phyloP scores from a whole-genome alignment of 2,888 invertebrate species.

The Leptogaster cylindrica region DNA sequence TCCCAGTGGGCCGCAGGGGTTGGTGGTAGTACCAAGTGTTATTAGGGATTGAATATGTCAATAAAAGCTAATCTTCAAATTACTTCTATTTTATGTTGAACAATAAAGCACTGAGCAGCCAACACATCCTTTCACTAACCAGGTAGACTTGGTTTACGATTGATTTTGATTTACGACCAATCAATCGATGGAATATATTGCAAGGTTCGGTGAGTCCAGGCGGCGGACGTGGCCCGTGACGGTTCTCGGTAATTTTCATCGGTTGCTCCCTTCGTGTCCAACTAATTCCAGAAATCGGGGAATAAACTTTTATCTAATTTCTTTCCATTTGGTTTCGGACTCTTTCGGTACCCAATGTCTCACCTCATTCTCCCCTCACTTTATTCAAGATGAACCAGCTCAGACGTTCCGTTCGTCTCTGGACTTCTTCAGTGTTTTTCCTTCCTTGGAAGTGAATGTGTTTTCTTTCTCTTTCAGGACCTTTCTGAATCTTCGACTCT shows the following conservation, averaged over 20 bases:
- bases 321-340: slow-evolving; percentile 27
- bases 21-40: slow-evolving; percentile 43
- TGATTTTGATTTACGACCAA: slow-evolving; percentile 47
- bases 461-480: slow-evolving; percentile 24
- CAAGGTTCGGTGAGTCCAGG: background rate
- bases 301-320: slow-evolving; percentile 43
- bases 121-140: slow-evolving; percentile 2
- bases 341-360: slow-evolving; percentile 22
- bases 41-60: slow-evolving; percentile 49
- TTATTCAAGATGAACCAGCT: slow-evolving; percentile 31
- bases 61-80: slow-evolving; percentile 49
- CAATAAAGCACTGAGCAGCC: slow-evolving; percentile 43
- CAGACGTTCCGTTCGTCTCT: slow-evolving; percentile 15
- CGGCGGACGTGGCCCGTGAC: background rate
- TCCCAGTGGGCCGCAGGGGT: slow-evolving; percentile 43
- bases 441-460: background rate
- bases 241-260: slow-evolving; percentile 7
- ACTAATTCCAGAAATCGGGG: slow-evolving; percentile 39
- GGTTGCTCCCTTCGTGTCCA: slow-evolving; percentile 24
- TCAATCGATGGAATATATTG: slow-evolving; percentile 42
- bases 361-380: slow-evolving; percentile 25
- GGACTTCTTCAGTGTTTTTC: slow-evolving; percentile 18
- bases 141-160: slow-evolving; percentile 38
- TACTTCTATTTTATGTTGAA: slow-evolving; percentile 46
- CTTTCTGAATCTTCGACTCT: slow-evolving; percentile 37